Conservation (phyloP, 2,797 vertebrate genomes). For the Poecilia velifera region DNA sequence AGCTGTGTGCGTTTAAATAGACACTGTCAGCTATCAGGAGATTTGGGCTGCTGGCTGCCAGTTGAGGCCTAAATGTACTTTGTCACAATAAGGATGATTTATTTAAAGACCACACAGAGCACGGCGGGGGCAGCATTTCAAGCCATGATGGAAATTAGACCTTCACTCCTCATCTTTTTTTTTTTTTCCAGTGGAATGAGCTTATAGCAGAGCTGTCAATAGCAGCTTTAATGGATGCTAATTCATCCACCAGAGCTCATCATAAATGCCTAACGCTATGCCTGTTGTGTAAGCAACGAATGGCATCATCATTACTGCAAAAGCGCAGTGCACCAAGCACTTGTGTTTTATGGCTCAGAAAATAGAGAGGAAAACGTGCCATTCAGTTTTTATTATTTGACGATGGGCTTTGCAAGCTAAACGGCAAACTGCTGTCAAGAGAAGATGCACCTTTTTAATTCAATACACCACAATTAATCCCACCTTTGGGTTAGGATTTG, state of each 20-base stretch:
- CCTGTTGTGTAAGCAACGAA: conserved; percentile 69
- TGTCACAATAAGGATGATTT: conserved; percentile 73
- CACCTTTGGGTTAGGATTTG: conserved; percentile 30
- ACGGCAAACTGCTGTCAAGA: conserved; percentile 21
- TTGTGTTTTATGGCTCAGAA: conserved; percentile 69
- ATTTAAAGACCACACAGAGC: conserved; percentile 64
- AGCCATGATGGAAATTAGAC: conserved; percentile 66
- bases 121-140: conserved; percentile 51
- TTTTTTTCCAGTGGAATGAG: conserved; percentile 52
- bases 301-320: conserved; percentile 60
- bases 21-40: conserved; percentile 55
- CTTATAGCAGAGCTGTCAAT: conserved; percentile 58
- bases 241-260: conserved; percentile 69
- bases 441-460: conserved; percentile 18
- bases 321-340: conserved; percentile 53
- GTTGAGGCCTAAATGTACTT: conserved; percentile 64
- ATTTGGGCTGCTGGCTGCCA: conserved; percentile 54
- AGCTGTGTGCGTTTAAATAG: conserved; percentile 51
- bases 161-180: conserved; percentile 53
- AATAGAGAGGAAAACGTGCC: conserved; percentile 50
- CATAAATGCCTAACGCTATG: conserved; percentile 54
- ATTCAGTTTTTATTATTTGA: conserved; percentile 60
- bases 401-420: conserved; percentile 48
- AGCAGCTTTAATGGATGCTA: conserved; percentile 70
- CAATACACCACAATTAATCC: conserved; percentile 31